phyloP scores from a whole-genome alignment of 1,140 invertebrate species.

The Phthorimaea operculella region DNA sequence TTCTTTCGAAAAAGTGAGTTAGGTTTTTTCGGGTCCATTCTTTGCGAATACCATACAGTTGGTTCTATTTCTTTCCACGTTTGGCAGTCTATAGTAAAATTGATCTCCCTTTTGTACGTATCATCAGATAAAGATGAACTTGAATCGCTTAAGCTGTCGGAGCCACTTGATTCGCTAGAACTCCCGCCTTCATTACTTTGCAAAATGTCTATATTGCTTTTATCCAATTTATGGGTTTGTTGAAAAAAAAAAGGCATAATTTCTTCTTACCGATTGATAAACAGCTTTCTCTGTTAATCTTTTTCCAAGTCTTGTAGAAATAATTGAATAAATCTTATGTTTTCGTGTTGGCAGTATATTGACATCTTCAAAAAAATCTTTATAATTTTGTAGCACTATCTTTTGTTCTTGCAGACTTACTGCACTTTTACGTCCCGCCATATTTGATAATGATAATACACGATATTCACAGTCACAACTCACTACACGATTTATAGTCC shows the following conservation, averaged over 20 bases:
- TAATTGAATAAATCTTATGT: neutral
- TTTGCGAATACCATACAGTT: neutral
- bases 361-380: neutral
- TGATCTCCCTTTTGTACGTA: neutral
- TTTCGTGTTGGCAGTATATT: neutral
- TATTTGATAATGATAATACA: too few relatives aligned
- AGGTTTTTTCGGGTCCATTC: neutral
- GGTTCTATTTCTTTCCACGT: neutral
- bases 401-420: neutral
- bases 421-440: too few relatives aligned
- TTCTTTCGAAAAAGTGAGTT: neutral
- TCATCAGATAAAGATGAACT: neutral
- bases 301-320: neutral
- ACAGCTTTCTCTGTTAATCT: neutral
- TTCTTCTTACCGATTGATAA: neutral
- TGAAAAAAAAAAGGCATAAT: slow-evolving; percentile 1
- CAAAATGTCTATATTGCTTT: neutral
- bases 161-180: neutral
- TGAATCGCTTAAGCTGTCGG: neutral
- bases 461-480: too few relatives aligned
- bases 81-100: neutral
- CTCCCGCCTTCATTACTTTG: neutral
- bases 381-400: neutral
- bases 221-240: neutral
- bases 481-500: too few relatives aligned